A percentile compares a stretch with the other conserved stretches of the same genome.
phyloP scores from a whole-genome alignment of 1,140 invertebrate species.

The Chironomus tepperi region DNA sequence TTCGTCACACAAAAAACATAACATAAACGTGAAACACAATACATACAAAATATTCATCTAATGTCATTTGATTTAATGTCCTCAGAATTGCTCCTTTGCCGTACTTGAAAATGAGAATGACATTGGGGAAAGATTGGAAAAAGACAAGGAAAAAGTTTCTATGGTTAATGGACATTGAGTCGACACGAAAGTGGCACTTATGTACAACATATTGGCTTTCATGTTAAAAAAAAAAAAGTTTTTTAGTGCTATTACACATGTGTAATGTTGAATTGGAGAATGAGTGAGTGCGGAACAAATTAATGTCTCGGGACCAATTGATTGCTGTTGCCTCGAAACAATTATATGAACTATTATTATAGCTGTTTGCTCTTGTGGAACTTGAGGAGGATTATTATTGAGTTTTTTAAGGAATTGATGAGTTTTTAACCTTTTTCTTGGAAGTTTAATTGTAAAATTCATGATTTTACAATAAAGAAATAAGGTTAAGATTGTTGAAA shows the following conservation, averaged over 20 bases:
- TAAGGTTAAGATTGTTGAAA: no score
- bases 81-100: background rate
- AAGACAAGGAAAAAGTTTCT: background rate
- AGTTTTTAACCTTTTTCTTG: background rate
- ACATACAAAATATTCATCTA: background rate
- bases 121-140: no score
- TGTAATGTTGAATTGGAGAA: background rate
- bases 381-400: no score
- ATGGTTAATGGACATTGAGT: conserved; percentile 8
- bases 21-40: background rate
- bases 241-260: background rate
- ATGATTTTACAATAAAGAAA: no score
- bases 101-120: background rate
- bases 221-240: background rate
- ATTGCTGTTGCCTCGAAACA: background rate
- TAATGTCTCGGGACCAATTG: conserved; percentile 21
- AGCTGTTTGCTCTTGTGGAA: no score
- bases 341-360: no score
- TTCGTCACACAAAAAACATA: background rate
- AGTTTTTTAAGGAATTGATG: no score
- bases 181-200: conserved; percentile 1
- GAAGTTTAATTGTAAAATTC: background rate
- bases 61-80: conserved; percentile 23
- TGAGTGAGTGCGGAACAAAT: conserved; percentile 7
- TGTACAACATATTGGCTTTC: background rate